These are phyloP conservation scores for Aulostomus chinensis DNA, from an alignment of 2,797 vertebrate genomes.

Conservation along the genomic window DNA sequence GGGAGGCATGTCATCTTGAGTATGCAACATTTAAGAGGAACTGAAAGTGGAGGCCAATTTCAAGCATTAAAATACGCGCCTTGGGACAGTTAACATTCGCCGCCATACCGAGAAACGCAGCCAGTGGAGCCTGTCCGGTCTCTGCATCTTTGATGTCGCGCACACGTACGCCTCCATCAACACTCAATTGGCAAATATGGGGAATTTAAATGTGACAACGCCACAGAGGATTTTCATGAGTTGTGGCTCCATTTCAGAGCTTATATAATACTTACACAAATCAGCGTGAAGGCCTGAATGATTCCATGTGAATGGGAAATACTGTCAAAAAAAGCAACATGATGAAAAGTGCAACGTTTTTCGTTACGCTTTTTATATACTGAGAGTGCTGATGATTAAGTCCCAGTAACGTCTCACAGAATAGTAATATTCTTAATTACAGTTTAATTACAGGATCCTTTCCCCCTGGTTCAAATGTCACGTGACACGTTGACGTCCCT, in stretches of 20 bases:
- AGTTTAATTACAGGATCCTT: too few species aligned
- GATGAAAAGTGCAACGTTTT: not conserved
- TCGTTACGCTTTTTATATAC: not conserved
- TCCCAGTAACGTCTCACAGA: too few species aligned
- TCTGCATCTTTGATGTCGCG: constrained; percentile 13
- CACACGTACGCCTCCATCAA: constrained; percentile 33
- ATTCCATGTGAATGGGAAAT: constrained; percentile 14
- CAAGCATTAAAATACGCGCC: constrained; percentile 17
- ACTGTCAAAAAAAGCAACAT: constrained; percentile 20
- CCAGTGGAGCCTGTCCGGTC: constrained; percentile 19
- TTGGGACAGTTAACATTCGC: constrained; percentile 22
- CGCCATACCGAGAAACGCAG: constrained; percentile 10
- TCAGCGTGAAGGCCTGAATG: constrained; percentile 23
- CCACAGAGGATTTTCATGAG: constrained; percentile 30
- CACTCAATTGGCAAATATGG: constrained; percentile 17
- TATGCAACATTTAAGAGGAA: constrained; percentile 24
- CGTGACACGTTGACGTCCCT: too few species aligned
- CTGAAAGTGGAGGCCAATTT: constrained; percentile 7
- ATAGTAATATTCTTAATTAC: too few species aligned
- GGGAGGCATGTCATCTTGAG: constrained; percentile 44
- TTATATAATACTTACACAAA: constrained; percentile 40
- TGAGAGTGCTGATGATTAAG: too few species aligned
- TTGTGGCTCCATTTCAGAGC: constrained; percentile 31
- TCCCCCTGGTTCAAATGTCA: too few species aligned
- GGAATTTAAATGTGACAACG: constrained; percentile 40